phyloP scores from a whole-genome alignment of 2,797 vertebrate genomes.

The Chelon auratus region DNA sequence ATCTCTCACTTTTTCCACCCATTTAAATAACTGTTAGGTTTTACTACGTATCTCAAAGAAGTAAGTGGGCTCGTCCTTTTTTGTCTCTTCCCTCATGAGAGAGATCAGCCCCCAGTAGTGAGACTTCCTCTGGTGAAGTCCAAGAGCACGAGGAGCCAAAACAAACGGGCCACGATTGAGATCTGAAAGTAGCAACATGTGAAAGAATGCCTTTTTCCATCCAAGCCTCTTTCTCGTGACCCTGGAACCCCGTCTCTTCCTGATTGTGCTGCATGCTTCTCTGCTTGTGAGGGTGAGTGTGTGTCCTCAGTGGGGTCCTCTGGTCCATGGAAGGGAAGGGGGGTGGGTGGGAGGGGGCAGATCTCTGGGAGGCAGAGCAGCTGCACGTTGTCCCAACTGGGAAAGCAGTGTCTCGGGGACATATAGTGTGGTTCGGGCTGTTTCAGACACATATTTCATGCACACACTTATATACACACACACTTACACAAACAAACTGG shows the following conservation, averaged over 20 bases:
- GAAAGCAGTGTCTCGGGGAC: conserved; percentile 42
- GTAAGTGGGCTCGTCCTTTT: conserved; percentile 26
- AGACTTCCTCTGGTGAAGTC: conserved; percentile 61
- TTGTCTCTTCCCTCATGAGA: conserved; percentile 37
- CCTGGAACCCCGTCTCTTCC: conserved; percentile 61
- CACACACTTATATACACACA: conserved; percentile 22
- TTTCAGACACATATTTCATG: conserved; percentile 5
- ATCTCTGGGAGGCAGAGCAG: conserved; percentile 61
- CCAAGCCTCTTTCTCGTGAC: conserved; percentile 80
- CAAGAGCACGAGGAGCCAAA: conserved; percentile 66
- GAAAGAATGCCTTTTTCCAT: conserved; percentile 87
- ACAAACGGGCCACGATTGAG: conserved; percentile 74
- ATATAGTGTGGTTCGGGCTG: conserved; percentile 37
- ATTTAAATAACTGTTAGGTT: conserved; percentile 14
- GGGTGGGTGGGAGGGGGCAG: conserved; percentile 39
- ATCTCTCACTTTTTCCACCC: conserved; percentile 10
- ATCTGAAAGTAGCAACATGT: conserved; percentile 84
- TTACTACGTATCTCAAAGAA: conserved; percentile 26
- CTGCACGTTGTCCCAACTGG: conserved; percentile 64
- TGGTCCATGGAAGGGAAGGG: conserved; percentile 11
- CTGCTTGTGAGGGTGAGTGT: conserved; percentile 22
- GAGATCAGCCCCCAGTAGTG: conserved; percentile 51
- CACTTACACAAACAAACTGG: conserved; percentile 32
- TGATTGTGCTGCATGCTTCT: conserved; percentile 38
- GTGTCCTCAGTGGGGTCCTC: conserved; percentile 37